Percentiles rank a stretch among this genome's conserved stretches.
These are phyloP conservation scores for Mallotus villosus DNA, from an alignment of 2,797 vertebrate species.

Conservation along the genomic window DNA sequence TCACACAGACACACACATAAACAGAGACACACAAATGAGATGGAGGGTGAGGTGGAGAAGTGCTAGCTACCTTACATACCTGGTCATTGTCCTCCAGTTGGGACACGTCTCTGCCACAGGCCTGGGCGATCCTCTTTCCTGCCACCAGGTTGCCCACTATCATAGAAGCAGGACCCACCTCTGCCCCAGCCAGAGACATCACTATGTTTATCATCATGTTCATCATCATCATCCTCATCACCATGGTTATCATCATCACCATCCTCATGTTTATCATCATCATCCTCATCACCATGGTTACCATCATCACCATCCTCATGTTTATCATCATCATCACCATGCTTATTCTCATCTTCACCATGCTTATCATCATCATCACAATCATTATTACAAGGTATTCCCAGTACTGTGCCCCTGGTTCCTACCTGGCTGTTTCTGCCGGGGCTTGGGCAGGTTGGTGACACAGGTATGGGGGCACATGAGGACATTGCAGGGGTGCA, in stretches of 20 bases:
- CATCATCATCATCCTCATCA: slow-evolving; percentile 10
- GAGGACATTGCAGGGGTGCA: slow-evolving; percentile 93
- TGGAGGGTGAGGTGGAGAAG: not conserved
- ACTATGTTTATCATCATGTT: not conserved
- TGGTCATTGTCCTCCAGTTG: slow-evolving; percentile 95
- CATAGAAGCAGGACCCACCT: slow-evolving; percentile 96
- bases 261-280: not conserved
- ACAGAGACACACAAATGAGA: slow-evolving; percentile 5
- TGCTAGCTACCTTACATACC: slow-evolving; percentile 82
- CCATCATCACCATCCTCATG: slow-evolving; percentile 7
- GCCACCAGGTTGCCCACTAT: slow-evolving; percentile 96
- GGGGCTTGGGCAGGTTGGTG: slow-evolving; percentile 93
- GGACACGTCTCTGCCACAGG: slow-evolving; percentile 88
- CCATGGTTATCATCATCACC: not conserved
- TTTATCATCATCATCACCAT: slow-evolving; percentile 4
- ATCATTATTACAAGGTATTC: not conserved
- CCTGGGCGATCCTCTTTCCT: slow-evolving; percentile 93
- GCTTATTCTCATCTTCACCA: not conserved
- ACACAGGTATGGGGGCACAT: slow-evolving; percentile 97
- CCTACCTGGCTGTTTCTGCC: slow-evolving; percentile 94
- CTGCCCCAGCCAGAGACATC: slow-evolving; percentile 63
- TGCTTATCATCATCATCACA: not conserved
- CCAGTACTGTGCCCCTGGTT: not conserved
- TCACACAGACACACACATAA: not conserved
- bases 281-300: not conserved